Base-by-base conservation (phyloP, 2,888 invertebrate genomes). In the Baccha elongata region DNA sequence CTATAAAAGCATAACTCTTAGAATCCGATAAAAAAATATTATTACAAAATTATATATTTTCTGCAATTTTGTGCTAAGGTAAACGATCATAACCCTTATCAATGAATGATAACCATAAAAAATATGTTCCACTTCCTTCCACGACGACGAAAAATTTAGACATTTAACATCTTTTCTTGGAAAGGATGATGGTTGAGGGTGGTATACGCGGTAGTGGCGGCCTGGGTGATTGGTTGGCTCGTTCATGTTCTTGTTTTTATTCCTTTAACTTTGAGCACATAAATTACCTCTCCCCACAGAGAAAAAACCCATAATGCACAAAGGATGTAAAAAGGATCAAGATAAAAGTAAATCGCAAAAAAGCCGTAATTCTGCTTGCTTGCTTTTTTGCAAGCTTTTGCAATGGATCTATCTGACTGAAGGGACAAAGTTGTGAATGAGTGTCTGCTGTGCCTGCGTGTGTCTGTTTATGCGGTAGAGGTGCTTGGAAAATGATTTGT, bases 11-110 rank as follows among this genome's bases (percentile, higher is more conserved):
- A 55, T 76, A 60, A 67, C 60, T 71, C 58, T 50, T 35, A 15
- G 32, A 64, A 69, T 74, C 74, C 52, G 53, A 74, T 40, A 42
- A 29, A 48, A 53, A 40, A 46, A 40, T 26, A 29, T 44, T 60
- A 42, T 29, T 60, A 17, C 42, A 60, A 44, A n/a, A 10, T 7
- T 58, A 58, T 69, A 32, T 32, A 8, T 32, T 32, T 55, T 64
- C 50, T 58, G 65, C 62, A 74, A 69, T 37, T 80, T 80, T 68
- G 32, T 42, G 69, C 65, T 65, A 40, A 81, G 75, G 80, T 81
- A 75, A 75, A 71, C 80, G 81, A 81, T 81, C 75, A 76, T 75
- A 81, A 81, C 81, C 73, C 81, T 81, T 81, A 81, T 76, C 81
- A 81, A 67, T 67, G 81, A 71, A 75, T 75, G 81, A 76, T 75